phyloP scores from a whole-genome alignment of 2,797 vertebrate species.

The Enteromius paludinosus region DNA sequence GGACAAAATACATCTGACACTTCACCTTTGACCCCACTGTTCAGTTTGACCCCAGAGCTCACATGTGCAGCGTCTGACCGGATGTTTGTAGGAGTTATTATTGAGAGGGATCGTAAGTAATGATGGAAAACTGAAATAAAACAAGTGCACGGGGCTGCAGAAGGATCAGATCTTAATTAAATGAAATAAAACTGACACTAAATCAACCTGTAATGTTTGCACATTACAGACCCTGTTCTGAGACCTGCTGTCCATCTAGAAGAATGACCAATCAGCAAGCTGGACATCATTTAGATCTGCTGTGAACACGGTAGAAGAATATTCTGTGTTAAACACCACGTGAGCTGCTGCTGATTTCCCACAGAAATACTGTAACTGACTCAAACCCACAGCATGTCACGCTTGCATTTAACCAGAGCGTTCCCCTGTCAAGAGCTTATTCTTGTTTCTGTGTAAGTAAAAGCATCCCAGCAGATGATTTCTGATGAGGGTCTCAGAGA shows the following conservation, averaged over 20 bases:
- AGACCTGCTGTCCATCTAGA: not conserved
- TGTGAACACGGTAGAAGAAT: not conserved
- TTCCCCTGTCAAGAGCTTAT: not conserved
- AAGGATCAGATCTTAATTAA: constrained; percentile 1
- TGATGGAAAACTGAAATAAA: not conserved
- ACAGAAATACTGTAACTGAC: not conserved
- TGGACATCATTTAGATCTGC: not conserved
- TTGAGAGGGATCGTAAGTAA: not conserved
- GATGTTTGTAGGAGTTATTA: constrained; percentile 1
- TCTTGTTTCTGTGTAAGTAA: not conserved
- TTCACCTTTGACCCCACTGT: not conserved
- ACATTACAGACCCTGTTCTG: constrained; percentile 25
- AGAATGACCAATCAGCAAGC: not conserved
- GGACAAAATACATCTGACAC: constrained; percentile 39
- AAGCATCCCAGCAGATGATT: not conserved
- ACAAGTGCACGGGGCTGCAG: not conserved
- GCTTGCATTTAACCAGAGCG: not conserved
- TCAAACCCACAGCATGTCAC: not conserved
- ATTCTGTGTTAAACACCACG: not conserved
- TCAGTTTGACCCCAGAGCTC: not conserved
- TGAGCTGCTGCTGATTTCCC: not conserved
- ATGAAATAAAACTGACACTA: not conserved
- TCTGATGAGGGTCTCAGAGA: constrained; percentile 35
- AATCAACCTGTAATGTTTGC: constrained; percentile 4
- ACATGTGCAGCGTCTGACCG: not conserved